phyloP scores from a whole-genome alignment of 2,113 vertebrate genomes.

The Egretta garzetta region DNA sequence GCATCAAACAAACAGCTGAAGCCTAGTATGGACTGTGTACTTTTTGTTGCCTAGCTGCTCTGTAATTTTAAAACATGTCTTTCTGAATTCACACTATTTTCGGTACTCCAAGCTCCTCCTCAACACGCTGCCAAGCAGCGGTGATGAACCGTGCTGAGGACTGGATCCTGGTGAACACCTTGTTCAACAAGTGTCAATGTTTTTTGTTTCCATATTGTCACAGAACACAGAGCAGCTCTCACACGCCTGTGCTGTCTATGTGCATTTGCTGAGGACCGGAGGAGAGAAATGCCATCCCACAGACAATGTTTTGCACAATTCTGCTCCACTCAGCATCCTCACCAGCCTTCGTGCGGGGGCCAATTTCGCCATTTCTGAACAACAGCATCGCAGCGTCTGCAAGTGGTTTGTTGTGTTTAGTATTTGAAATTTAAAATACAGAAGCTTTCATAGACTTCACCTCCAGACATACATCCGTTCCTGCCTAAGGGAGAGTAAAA shows the following conservation, averaged over 20 bases:
- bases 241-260: rapidly evolving
- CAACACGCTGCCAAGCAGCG: background rate
- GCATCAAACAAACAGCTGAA: background rate
- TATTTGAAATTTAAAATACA: background rate
- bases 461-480: background rate
- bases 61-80: background rate
- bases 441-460: background rate
- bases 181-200: background rate
- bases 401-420: background rate
- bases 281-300: rapidly evolving
- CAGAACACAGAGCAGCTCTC: background rate
- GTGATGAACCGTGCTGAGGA: background rate
- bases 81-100: background rate
- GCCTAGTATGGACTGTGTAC: background rate
- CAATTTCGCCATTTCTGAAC: background rate
- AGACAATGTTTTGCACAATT: rapidly evolving
- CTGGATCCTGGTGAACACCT: background rate
- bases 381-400: background rate
- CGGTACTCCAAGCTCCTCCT: background rate
- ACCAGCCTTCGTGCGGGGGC: rapidly evolving
- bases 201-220: background rate
- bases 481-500: background rate
- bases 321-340: background rate
- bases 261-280: background rate
- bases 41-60: background rate